Evolutionary conservation across 2,113 vertebrate genomes (phyloP).

Genomic region (Pteronura brasiliensis): DNA sequence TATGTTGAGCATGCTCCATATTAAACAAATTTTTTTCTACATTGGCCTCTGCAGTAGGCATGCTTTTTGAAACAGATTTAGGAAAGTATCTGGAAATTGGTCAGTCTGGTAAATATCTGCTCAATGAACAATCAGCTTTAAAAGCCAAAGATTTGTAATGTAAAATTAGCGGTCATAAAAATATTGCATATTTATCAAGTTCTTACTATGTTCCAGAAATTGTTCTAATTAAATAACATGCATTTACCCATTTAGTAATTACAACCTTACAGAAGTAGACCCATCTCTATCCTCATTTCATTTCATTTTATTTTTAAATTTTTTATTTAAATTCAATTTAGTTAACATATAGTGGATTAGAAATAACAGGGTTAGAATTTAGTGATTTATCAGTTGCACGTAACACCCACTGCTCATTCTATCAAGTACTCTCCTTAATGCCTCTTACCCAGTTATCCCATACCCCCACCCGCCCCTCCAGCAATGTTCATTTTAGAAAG

Average conservation of each 20-base stretch:
- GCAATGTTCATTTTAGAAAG: background rate
- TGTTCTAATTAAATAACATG: background rate
- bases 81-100: background rate
- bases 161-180: background rate
- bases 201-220: background rate
- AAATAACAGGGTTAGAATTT: too few species aligned
- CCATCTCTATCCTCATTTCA: background rate
- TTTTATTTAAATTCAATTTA: too few species aligned
- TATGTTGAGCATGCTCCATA: background rate
- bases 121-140: background rate
- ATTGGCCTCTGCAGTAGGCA: background rate
- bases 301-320: too few species aligned
- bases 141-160: background rate
- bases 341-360: too few species aligned
- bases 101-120: background rate
- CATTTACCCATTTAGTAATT: background rate
- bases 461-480: too few species aligned
- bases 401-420: too few species aligned
- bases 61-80: background rate
- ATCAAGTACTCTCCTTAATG: too few species aligned
- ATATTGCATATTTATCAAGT: background rate
- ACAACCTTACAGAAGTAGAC: background rate
- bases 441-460: too few species aligned
- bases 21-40: conserved; percentile 1
- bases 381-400: too few species aligned